Conservation (phyloP, 1,140 invertebrate species). For the Anagrus nilaparvatae region DNA sequence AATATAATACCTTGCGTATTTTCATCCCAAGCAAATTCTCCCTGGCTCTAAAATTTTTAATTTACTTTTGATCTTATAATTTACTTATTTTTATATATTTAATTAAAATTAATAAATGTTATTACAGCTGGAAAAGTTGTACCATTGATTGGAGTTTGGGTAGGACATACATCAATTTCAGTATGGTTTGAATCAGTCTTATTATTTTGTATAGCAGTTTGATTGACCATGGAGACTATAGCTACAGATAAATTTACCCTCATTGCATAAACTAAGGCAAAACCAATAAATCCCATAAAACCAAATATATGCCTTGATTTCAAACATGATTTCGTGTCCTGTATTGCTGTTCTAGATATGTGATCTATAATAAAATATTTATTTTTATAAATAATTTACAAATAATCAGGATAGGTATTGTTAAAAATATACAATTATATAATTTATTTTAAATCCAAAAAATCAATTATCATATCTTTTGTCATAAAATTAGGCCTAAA, state of each 20-base stretch:
- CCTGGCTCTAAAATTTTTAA: conserved; percentile 43
- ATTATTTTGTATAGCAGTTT: conserved; percentile 52
- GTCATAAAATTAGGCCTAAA: neutral
- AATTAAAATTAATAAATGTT: conserved; percentile 8
- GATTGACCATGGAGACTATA: conserved; percentile 88
- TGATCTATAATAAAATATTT: conserved; percentile 31
- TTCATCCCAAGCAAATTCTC: conserved; percentile 70
- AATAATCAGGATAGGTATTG: neutral
- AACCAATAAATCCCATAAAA: conserved; percentile 67
- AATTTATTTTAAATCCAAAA: neutral
- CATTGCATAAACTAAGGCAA: conserved; percentile 82
- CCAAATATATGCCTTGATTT: conserved; percentile 67
- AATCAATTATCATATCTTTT: neutral
- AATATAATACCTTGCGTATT: conserved; percentile 69
- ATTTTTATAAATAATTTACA: conserved; percentile 2
- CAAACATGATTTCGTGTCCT: conserved; percentile 52
- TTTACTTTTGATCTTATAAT: conserved; percentile 6
- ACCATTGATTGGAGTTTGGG: conserved; percentile 41
- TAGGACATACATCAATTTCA: conserved; percentile 51
- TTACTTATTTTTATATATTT: conserved; percentile 3
- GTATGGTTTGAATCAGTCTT: conserved; percentile 42
- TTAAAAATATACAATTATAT: neutral
- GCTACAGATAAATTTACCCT: conserved; percentile 87
- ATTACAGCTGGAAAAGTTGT: conserved; percentile 40
- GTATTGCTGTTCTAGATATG: conserved; percentile 2